These are phyloP conservation scores for Aspiorhynchus laticeps DNA, from an alignment of 2,113 vertebrate species.

Conservation along the genomic window DNA sequence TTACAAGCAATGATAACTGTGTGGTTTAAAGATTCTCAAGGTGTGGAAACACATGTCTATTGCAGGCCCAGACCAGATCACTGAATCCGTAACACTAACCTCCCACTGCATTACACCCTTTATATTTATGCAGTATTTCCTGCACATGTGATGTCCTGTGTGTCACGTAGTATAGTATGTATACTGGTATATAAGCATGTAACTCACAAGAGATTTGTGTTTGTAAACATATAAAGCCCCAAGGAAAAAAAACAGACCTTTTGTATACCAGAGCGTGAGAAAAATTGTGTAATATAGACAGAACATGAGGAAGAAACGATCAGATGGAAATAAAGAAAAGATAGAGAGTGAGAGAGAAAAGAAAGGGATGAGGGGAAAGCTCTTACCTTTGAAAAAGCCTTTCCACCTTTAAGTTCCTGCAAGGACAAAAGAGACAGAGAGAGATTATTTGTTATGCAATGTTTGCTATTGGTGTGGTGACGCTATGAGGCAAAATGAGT, in stretches of 20 bases:
- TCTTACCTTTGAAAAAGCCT: constrained; percentile 95
- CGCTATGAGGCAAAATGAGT: background rate
- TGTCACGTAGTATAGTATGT: background rate
- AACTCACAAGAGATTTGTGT: constrained; percentile 1
- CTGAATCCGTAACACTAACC: background rate
- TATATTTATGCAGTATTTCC: background rate
- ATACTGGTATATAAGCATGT: background rate
- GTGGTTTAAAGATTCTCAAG: background rate
- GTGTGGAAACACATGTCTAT: constrained; percentile 2
- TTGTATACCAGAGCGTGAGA: background rate
- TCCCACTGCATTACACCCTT: background rate
- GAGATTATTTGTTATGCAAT: constrained; percentile 38
- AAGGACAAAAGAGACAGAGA: constrained; percentile 69
- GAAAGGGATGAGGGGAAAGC: background rate
- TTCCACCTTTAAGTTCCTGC: constrained; percentile 98
- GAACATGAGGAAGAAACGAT: background rate
- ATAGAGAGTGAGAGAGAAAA: background rate
- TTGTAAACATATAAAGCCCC: background rate
- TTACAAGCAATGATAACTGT: background rate
- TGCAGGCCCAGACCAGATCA: background rate
- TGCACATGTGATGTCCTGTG: background rate
- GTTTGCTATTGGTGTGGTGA: constrained; percentile 43
- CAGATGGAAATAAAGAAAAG: background rate
- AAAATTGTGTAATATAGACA: background rate
- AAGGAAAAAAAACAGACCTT: background rate